These are phyloP conservation scores for Acanthosepion lycidas DNA, from an alignment of 2,888 invertebrate species.

Conservation along the genomic window DNA sequence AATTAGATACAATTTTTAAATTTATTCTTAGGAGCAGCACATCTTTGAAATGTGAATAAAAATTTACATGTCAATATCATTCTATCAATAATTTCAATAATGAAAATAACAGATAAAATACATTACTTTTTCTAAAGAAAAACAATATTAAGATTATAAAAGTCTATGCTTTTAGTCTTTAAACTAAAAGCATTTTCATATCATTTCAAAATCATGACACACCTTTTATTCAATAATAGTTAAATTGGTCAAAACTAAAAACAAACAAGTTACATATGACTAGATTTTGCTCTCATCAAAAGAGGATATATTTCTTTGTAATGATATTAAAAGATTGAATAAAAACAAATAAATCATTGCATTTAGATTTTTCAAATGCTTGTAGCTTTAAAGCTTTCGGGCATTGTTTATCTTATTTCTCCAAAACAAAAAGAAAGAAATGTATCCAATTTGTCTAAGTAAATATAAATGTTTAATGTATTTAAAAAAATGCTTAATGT, in stretches of 20 bases:
- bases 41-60: background rate
- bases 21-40: background rate
- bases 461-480: slow-evolving; percentile 33
- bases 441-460: background rate
- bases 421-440: background rate
- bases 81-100: background rate
- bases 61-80: background rate
- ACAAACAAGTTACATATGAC: background rate
- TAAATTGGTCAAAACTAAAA: slow-evolving; percentile 7
- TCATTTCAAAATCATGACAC: background rate
- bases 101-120: background rate
- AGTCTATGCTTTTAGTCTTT: background rate
- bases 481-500: background rate
- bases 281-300: background rate
- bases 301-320: slow-evolving; percentile 23
- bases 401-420: background rate
- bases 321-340: slow-evolving; percentile 1
- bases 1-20: background rate
- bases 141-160: background rate
- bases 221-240: background rate
- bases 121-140: background rate
- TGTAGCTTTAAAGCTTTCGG: background rate
- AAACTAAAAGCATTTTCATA: background rate
- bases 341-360: slow-evolving; percentile 9
- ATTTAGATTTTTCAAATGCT: slow-evolving; percentile 15